Base-by-base conservation (phyloP, 2,888 invertebrate species). In the Drosophila histrio region DNA sequence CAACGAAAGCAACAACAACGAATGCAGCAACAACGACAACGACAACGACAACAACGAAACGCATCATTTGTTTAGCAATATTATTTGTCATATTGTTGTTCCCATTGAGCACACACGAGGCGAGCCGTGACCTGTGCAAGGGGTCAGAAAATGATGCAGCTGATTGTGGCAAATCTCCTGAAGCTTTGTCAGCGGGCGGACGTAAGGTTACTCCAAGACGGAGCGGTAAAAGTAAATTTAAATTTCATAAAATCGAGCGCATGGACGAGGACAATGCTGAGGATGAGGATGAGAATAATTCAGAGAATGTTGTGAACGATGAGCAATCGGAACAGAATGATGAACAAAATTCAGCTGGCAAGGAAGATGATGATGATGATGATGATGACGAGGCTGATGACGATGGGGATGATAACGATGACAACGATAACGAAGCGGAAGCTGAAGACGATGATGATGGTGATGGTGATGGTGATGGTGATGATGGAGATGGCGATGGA, bases 181-280 rank as follows among this genome's bases (percentile, higher is more conserved):
- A 54, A 30, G 76, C 71, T 2, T 34, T 54, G 15, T 34, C 58
- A 11, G 32, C 26, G 44, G 64, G 21, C 34, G 19, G 54, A 8
- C 66, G 69, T 0, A 76, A 22, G 49, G 15, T 64, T 9, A 62
- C 52, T 7, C 44, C 63, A 17, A 44, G 56, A 15, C 73, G 74
- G 3, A 62, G 65, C 1, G 60, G 46, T 13, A 79, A 81, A 26
- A 77, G 68, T 34, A 90, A 89, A 71, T 89, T 90, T 47, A 90
- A 90, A 70, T 91, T 91, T 79, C 90, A 88, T 63, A 89, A 89
- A 84, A 86, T 91, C 43, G 85, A 88, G 59, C 89, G 90, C 47
- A 58, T 54, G 72, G 80, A 75, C 1, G 77, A 82, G 3, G 75
- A 80, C n/a, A 72, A 73, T 17, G 72, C 58, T 7, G 72, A 84